Evolutionary conservation across 2,888 invertebrate species (phyloP).

Genomic region (Drosophila percnosoma): DNA sequence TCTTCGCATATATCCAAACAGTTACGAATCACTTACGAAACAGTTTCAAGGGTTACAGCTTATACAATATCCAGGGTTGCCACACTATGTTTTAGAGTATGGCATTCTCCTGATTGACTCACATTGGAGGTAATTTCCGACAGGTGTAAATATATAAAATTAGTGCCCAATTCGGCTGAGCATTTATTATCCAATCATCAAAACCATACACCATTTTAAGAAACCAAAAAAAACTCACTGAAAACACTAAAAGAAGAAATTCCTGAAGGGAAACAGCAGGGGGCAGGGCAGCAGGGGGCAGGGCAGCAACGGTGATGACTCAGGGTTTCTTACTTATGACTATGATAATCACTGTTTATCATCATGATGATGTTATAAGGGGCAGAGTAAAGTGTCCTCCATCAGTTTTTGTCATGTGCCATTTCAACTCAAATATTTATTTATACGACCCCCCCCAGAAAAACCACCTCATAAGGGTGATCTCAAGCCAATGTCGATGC

Average conservation of each 20-base stretch:
- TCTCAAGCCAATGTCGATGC: conserved; percentile 14
- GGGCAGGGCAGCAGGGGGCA: background rate
- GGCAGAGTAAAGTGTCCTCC: conserved; percentile 15
- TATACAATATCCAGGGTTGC: background rate
- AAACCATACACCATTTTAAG: conserved; percentile 2
- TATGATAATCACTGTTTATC: background rate
- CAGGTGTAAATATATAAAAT: conserved; percentile 19
- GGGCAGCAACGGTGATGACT: conserved; percentile 27
- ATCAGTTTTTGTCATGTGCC: conserved; percentile 44
- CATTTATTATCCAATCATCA: conserved; percentile 18
- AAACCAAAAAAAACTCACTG: conserved; percentile 2
- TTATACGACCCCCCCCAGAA: conserved; percentile 13
- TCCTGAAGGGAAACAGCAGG: background rate
- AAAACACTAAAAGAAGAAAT: background rate
- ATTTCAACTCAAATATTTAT: conserved; percentile 44
- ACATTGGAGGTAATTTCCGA: background rate
- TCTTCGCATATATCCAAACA: too few relatives aligned
- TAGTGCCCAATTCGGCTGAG: background rate
- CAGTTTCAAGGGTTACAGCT: background rate
- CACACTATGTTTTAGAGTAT: background rate
- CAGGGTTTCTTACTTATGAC: conserved; percentile 13
- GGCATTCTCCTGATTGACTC: background rate
- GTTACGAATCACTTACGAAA: background rate
- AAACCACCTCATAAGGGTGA: conserved; percentile 10
- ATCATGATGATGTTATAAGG: conserved; percentile 11